These are phyloP conservation scores for Blastobasis lacticolella DNA, from an alignment of 2,888 invertebrate species.

Conservation along the genomic window DNA sequence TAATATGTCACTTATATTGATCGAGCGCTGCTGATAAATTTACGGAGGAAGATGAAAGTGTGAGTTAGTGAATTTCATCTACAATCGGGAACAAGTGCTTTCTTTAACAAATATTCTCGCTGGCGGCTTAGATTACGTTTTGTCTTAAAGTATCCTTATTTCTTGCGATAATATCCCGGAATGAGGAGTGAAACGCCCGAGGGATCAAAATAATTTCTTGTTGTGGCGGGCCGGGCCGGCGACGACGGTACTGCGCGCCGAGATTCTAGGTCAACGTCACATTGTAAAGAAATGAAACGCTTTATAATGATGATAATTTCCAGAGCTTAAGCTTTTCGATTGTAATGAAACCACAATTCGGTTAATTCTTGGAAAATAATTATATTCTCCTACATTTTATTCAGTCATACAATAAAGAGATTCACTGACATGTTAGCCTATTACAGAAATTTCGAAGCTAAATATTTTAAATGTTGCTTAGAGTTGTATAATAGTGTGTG, in stretches of 20 bases:
- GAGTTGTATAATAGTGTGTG: too few species aligned
- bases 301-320: too few species aligned
- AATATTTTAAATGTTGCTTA: too few species aligned
- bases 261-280: conserved; percentile 22
- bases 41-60: too few species aligned
- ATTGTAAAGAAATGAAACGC: conserved; percentile 14
- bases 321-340: too few species aligned
- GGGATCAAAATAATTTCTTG: conserved; percentile 28
- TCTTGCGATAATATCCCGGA: conserved; percentile 32
- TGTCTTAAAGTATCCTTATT: conserved; percentile 32
- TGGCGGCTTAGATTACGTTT: conserved; percentile 9
- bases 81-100: background rate
- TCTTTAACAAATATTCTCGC: conserved; percentile 1
- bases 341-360: background rate
- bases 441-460: too few species aligned
- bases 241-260: background rate
- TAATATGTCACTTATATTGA: too few species aligned
- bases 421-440: too few species aligned
- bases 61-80: too few species aligned
- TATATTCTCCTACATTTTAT: background rate
- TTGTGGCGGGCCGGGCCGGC: conserved; percentile 13
- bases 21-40: too few species aligned
- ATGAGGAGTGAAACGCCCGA: conserved; percentile 26
- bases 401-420: background rate
- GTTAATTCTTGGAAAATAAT: background rate